phyloP scores from a whole-genome alignment of 2,888 invertebrate species.

The Synanthedon andrenaeformis region DNA sequence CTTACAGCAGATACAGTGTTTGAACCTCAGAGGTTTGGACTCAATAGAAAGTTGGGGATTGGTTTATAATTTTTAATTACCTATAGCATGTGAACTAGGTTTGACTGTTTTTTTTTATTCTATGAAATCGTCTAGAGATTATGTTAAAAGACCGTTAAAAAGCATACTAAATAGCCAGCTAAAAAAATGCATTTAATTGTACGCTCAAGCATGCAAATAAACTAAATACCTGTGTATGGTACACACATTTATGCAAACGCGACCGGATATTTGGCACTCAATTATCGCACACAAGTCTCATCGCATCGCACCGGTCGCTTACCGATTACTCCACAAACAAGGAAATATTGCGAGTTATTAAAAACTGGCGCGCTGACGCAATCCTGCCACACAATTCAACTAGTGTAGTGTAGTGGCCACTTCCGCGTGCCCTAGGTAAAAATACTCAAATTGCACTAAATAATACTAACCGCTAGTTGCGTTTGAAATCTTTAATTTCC shows the following conservation, averaged over 20 bases:
- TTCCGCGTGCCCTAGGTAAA: slow-evolving; percentile 55
- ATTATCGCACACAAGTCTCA: slow-evolving; percentile 20
- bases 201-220: too few species aligned
- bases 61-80: too few species aligned
- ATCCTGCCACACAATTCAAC: slow-evolving; percentile 37
- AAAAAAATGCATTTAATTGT: too few species aligned
- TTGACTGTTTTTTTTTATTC: too few species aligned
- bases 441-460: slow-evolving; percentile 8
- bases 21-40: too few species aligned
- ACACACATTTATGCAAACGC: neutral
- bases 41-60: too few species aligned
- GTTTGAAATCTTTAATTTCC: neutral
- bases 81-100: too few species aligned
- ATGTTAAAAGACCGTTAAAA: too few species aligned
- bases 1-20: too few species aligned
- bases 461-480: neutral
- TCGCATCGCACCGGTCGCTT: slow-evolving; percentile 20
- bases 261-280: slow-evolving; percentile 1
- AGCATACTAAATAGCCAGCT: too few species aligned
- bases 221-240: too few species aligned
- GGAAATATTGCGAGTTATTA: slow-evolving; percentile 64
- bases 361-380: slow-evolving; percentile 66
- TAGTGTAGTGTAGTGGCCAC: slow-evolving; percentile 15
- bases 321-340: slow-evolving; percentile 36
- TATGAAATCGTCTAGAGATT: too few species aligned